A percentile compares a stretch with the other conserved stretches of the same genome.
These are phyloP conservation scores for Tetramorium parvispinum DNA, from an alignment of 1,140 invertebrate species.

Conservation along the genomic window DNA sequence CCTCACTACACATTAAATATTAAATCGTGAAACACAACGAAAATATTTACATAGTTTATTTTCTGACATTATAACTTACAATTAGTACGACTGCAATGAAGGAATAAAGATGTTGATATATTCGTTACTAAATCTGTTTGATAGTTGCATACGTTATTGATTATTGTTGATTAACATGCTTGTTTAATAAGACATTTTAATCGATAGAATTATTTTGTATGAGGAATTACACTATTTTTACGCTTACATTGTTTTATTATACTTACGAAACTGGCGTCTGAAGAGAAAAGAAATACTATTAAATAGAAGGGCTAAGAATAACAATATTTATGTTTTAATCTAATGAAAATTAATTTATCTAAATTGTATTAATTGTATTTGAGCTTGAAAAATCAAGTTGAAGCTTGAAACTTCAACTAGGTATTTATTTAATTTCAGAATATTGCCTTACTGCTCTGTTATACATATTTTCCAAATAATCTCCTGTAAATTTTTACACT, in stretches of 20 bases:
- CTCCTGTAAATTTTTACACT: neutral
- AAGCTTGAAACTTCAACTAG: neutral
- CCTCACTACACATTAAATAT: neutral
- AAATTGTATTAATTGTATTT: neutral
- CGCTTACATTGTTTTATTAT: neutral
- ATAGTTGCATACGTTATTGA: neutral
- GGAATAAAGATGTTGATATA: neutral
- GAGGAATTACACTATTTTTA: neutral
- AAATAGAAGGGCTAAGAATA: neutral
- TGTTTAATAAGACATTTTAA: constrained; percentile 4
- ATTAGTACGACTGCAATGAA: neutral
- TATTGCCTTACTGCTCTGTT: constrained; percentile 19
- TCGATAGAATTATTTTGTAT: neutral
- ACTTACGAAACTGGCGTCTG: neutral
- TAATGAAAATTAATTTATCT: neutral
- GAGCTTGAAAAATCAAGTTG: neutral
- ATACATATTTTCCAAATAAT: neutral
- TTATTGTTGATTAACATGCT: constrained; percentile 36
- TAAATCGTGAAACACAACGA: neutral
- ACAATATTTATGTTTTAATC: neutral
- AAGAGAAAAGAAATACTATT: neutral
- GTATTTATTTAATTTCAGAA: neutral
- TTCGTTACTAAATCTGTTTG: constrained; percentile 20
- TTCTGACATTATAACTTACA: neutral
- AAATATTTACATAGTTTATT: neutral